Conservation (phyloP, 92 coral and sea anemone genomes). For the Chrysogorgia sp. region DNA sequence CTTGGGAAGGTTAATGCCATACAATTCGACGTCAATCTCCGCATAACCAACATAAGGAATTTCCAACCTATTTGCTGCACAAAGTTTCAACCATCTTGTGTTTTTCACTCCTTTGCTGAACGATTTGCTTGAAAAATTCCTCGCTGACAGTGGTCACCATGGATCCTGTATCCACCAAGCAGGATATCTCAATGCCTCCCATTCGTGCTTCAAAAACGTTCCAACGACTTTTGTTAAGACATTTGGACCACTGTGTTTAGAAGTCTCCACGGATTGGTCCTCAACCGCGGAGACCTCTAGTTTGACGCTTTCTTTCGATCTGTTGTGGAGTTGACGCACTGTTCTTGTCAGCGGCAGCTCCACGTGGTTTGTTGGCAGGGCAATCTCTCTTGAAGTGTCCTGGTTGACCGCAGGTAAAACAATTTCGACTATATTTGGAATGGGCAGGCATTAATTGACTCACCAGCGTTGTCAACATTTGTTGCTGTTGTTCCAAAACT, state of each 20-base stretch:
- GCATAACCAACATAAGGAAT: background rate
- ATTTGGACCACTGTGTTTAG: background rate
- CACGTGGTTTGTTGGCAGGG: too few relatives aligned
- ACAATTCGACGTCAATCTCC: background rate
- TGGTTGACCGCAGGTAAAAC: too few relatives aligned
- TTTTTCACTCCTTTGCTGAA: background rate
- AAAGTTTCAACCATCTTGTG: background rate
- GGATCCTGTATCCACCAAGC: background rate
- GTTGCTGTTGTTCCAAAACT: too few relatives aligned
- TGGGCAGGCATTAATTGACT: too few relatives aligned
- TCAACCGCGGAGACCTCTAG: background rate
- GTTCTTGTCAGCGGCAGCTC: too few relatives aligned
- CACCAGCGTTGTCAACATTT: too few relatives aligned
- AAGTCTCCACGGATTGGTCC: background rate
- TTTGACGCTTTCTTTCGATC: background rate
- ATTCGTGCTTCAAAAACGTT: background rate
- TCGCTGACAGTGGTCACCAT: background rate
- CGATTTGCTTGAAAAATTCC: background rate
- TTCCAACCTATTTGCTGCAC: background rate
- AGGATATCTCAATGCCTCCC: background rate
- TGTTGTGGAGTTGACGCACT: too few relatives aligned
- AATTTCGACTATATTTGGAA: too few relatives aligned
- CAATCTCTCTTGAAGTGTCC: too few relatives aligned
- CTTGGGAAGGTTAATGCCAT: background rate
- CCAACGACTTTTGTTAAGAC: background rate